Evolutionary conservation across 1,140 invertebrate species (phyloP), one percentile per base, ranked within the genome.

Genomic region (Plutomurus gul): DNA sequence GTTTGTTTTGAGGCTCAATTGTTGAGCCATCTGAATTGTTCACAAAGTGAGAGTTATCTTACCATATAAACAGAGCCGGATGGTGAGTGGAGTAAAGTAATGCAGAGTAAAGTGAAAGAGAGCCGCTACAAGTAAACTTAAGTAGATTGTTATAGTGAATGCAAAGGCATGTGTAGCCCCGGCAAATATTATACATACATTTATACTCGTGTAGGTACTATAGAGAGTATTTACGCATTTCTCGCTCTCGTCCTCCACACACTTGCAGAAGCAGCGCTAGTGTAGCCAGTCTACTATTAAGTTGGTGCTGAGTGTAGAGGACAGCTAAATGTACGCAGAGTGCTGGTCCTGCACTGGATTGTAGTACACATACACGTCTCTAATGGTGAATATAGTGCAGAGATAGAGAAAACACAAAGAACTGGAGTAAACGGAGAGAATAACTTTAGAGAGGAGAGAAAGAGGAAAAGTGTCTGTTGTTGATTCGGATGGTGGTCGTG

Each of bases 401-500:
- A 13, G 4, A n/a, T 3, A 49, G 46, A 13, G 46, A 1, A 13
- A 56, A 27, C 30, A 10, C 22, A 56, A n/a, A 30, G 25, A 56
- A 43, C 39, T 27, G 51, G 3, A 56, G 27, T 10, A 10, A 43
- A 13, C 2, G 7, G 10, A 43, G 10, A 43, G 8, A 30, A 27
- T 56, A 16, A 36, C 13, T 4, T 72, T 1, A 22, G 39, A 16
- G 71, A 37, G 70, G 40, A 7, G n/a, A 72, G 71, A 25, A 11
- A 56, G 10, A 20, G 20, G 65, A 71, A 22, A 47, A 73, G 43
- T 25, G 25, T 47, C 37, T 73, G 37, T 73, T 73, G 71, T 43
- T 40, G 71, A 73, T 40, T 40, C n/a, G 37, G 71, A 40, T 73
- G 71, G 71, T 73, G 36, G 71, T 39, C 20, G 56, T 65, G 56